Base-by-base conservation (phyloP, 2,888 invertebrate genomes). In the Orthosia gracilis region DNA sequence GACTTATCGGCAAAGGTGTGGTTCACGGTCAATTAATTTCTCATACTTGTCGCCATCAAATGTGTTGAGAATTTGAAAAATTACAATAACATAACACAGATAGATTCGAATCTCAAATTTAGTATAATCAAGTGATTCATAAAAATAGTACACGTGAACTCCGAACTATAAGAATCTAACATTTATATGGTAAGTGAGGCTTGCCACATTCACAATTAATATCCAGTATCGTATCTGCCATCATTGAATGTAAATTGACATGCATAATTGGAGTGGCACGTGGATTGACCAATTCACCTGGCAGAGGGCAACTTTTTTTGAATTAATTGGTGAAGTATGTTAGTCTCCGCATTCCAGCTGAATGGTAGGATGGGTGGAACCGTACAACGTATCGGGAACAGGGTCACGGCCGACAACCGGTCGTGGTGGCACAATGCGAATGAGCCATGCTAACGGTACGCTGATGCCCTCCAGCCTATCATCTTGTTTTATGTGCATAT, bases 391-490 rank as follows among this genome's bases (percentile, higher is more conserved):
- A 92, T 94, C 91, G 93, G 92, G 93, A 94, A 95, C 91, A 93
- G 93, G 95, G 96, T 95, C 96, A 96, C 93, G 96, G 95, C 89
- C 94, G 92, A 86, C 87, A 91, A 94, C 94, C 94, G 94, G 94
- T 94, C 90, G 88, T 86, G 82, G 90, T 90, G 88, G 87, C 89
- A 91, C 91, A 91, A 91, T 92, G 91, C 90, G 90, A 91, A 92
- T 92, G 90, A 90, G 88, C 90, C 86, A 88, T 85, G 85, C 85
- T 93, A 92, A 93, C 92, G 92, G 93, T 92, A 89, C 84, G 82
- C 76, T 80, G 84, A 78, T 88, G 79, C 83, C 89, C 84, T 87
- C 83, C 82, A 83, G 85, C 78, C 74, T 86, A 84, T 86, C 81
- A 84, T 86, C 81, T 85, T 76, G 80, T 86, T 85, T 78, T 74